phyloP scores from a whole-genome alignment of 2,888 invertebrate genomes.

The Lacanobia oleracea region DNA sequence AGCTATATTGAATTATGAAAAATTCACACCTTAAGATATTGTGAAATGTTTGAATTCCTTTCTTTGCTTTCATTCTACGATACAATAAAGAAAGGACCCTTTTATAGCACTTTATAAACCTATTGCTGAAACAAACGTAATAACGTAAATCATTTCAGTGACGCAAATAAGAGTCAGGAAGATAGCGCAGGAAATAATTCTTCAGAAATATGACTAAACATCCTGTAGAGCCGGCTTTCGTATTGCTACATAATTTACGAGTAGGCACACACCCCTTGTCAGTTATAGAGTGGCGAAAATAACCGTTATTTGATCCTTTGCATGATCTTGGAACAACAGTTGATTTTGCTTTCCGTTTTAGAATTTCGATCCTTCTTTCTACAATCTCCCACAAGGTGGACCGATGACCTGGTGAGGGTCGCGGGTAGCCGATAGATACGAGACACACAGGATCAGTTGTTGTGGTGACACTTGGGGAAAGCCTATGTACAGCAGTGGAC shows the following conservation, averaged over 20 bases:
- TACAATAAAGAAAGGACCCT: neutral
- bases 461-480: no score
- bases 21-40: constrained; percentile 2
- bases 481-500: no score
- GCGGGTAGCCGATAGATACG: no score
- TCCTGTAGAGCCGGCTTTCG: neutral
- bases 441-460: no score
- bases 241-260: neutral
- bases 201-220: constrained; percentile 6
- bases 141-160: constrained; percentile 22
- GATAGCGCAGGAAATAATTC: constrained; percentile 4
- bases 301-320: neutral
- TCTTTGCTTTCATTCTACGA: neutral
- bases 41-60: neutral
- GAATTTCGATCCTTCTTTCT: no score
- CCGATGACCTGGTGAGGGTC: no score
- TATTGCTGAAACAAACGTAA: constrained; percentile 2
- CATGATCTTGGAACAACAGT: no score
- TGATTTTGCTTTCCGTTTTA: no score
- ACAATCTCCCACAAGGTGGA: no score
- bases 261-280: neutral
- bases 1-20: constrained; percentile 35
- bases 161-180: constrained; percentile 20
- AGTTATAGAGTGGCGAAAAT: neutral
- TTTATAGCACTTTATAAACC: constrained; percentile 6